Conservation (phyloP, 1,140 invertebrate genomes). For the Camponotus floridanus region DNA sequence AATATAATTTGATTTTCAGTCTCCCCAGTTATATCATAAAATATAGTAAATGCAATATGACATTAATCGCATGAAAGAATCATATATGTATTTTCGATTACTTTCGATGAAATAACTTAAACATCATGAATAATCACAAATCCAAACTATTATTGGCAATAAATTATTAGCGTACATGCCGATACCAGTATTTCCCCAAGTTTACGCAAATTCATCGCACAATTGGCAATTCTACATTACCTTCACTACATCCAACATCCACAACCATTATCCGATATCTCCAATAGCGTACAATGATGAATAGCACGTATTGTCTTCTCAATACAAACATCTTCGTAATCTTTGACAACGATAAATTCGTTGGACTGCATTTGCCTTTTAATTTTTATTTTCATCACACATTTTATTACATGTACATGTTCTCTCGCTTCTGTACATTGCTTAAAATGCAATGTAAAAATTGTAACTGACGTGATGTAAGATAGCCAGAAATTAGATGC, state of each 20-base stretch:
- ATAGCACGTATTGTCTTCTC: background rate
- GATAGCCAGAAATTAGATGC: background rate
- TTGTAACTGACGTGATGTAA: background rate
- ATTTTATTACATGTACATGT: no score
- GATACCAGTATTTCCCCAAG: conserved; percentile 40
- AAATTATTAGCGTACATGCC: conserved; percentile 37
- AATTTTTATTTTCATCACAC: background rate
- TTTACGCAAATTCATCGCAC: background rate
- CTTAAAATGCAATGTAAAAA: background rate
- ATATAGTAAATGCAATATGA: conserved; percentile 10
- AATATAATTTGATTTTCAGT: conserved; percentile 35
- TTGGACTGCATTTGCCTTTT: background rate
- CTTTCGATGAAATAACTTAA: background rate
- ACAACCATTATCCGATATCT: background rate
- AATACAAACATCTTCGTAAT: conserved; percentile 4
- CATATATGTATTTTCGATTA: background rate
- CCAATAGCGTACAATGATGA: background rate
- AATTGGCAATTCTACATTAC: conserved; percentile 9
- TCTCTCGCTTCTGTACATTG: background rate
- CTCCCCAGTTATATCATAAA: background rate
- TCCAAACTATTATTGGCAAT: conserved; percentile 20
- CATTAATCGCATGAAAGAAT: conserved; percentile 4
- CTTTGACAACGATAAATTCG: background rate
- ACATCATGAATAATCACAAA: background rate
- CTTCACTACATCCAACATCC: conserved; percentile 9